Evolutionary conservation across 2,888 invertebrate species (phyloP), one percentile per base, ranked within the genome.

Genomic region (Paralinhomoeus sp.): DNA sequence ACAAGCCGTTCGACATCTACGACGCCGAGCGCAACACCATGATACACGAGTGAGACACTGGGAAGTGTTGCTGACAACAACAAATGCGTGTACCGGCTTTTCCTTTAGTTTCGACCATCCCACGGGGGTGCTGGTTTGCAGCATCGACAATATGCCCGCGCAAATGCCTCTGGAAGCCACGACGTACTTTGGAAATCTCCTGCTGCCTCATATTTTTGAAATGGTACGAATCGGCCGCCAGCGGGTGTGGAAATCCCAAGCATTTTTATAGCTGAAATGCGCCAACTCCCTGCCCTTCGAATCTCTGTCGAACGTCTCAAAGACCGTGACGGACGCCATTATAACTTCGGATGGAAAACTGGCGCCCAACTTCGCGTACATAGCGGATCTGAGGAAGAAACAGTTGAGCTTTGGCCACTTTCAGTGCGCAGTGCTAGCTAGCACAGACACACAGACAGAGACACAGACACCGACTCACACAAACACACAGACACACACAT

Each of bases 131-230:
- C 67, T 99, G 42, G 91, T 99, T n/a, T 99, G 97, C 62, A 91
- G 91, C 18, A 97, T 99, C 53, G 97, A 99, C 66, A 99, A 99
- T 66, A 97, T 99, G 97, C 97, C 97, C 1, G 97, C 97, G 0
- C 97, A 99, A 64, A 70, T 99, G 49, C 97, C 97, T 0, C 72
- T 82, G 38, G 97, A 99, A 63, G 77, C 93, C 2, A 97, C 97
- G 0, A 91, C 93, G 60, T 83, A 87, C 65, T 99, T 99, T 63
- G 97, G 97, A 0, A 82, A 85, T 54, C 70, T 91, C 1, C 69
- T 99, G 24, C 73, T 75, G 49, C 93, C 97, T 0, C 85, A 81
- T 60, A 74, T 83, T 1, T 69, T 75, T 44, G 84, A 93, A 53
- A 87, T 99, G 56, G 70, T n/a, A n/a, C n/a, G n/a, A n/a, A n/a